Conservation (phyloP, 2,113 vertebrate genomes). For the Sebastes fasciatus region DNA sequence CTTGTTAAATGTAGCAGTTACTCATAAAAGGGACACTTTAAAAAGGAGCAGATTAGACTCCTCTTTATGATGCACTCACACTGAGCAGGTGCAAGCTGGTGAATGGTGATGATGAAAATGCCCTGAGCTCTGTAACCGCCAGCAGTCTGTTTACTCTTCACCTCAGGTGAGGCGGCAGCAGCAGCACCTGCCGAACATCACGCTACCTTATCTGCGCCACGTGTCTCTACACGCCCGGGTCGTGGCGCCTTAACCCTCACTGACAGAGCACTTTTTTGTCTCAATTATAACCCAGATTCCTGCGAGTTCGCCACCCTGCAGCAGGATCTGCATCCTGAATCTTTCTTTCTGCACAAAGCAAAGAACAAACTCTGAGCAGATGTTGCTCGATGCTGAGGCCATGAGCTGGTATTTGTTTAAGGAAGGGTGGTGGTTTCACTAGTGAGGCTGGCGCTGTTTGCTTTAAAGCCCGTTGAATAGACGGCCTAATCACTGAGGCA, state of each 20-base stretch:
- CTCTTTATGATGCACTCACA: constrained; percentile 66
- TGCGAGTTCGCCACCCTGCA: not conserved
- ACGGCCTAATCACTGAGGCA: constrained; percentile 80
- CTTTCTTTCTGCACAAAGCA: constrained; percentile 17
- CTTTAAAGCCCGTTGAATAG: constrained; percentile 78
- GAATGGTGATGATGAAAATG: constrained; percentile 71
- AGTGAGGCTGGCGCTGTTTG: constrained; percentile 79
- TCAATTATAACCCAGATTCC: constrained; percentile 7
- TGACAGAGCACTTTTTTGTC: constrained; percentile 4
- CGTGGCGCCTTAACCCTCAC: constrained; percentile 3
- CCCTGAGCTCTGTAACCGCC: constrained; percentile 52
- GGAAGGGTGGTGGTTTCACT: constrained; percentile 55
- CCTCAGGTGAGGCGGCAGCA: constrained; percentile 75
- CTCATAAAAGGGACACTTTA: constrained; percentile 57
- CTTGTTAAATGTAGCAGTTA: constrained; percentile 68
- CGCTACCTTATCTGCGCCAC: constrained; percentile 75
- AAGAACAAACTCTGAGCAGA: constrained; percentile 84
- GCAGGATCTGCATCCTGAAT: constrained; percentile 35
- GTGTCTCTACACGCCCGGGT: constrained; percentile 74
- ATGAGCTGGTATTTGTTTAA: constrained; percentile 76
- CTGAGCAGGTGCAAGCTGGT: constrained; percentile 82
- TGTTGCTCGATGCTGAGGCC: constrained; percentile 63
- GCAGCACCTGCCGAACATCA: constrained; percentile 80
- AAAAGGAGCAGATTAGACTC: constrained; percentile 63
- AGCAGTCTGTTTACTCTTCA: constrained; percentile 74